Percentiles rank a stretch among this genome's conserved stretches.
phyloP scores from a whole-genome alignment of 2,113 vertebrate genomes.

The Synodontis membranacea region DNA sequence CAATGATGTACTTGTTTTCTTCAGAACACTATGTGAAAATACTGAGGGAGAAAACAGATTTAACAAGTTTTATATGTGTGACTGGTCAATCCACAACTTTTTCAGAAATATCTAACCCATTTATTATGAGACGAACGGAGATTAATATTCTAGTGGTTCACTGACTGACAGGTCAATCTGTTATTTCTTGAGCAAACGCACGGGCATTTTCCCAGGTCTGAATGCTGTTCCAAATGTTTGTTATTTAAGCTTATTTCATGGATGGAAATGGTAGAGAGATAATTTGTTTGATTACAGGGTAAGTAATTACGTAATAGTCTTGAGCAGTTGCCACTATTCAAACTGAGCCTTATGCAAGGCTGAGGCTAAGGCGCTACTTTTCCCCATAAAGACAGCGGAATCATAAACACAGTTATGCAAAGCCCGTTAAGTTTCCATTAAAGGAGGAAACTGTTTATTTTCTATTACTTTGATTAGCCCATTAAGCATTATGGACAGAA shows the following conservation, averaged over 20 bases:
- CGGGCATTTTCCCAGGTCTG: neutral
- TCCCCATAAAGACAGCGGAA: neutral
- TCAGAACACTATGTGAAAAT: neutral
- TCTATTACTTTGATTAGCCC: slow-evolving; percentile 10
- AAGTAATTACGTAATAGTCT: slow-evolving; percentile 30
- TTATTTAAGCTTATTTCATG: slow-evolving; percentile 40
- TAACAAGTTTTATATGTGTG: neutral
- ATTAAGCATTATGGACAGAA: slow-evolving; percentile 19
- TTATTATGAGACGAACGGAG: neutral
- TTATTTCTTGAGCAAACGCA: slow-evolving; percentile 11
- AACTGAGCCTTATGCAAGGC: neutral
- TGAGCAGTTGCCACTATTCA: slow-evolving; percentile 30
- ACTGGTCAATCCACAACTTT: neutral
- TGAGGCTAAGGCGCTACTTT: neutral
- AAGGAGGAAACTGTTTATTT: slow-evolving; percentile 19
- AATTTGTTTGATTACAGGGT: slow-evolving; percentile 41
- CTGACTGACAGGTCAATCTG: slow-evolving; percentile 30
- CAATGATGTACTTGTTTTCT: slow-evolving; percentile 4
- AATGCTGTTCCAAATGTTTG: slow-evolving; percentile 26
- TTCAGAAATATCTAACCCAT: neutral
- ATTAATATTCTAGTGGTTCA: slow-evolving; percentile 21
- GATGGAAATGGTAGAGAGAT: slow-evolving; percentile 19
- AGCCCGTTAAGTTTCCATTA: slow-evolving; percentile 12
- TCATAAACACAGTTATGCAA: slow-evolving; percentile 18
- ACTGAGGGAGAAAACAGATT: neutral